Base-by-base conservation (phyloP, 2,888 invertebrate genomes). In the Aricia artaxerxes region DNA sequence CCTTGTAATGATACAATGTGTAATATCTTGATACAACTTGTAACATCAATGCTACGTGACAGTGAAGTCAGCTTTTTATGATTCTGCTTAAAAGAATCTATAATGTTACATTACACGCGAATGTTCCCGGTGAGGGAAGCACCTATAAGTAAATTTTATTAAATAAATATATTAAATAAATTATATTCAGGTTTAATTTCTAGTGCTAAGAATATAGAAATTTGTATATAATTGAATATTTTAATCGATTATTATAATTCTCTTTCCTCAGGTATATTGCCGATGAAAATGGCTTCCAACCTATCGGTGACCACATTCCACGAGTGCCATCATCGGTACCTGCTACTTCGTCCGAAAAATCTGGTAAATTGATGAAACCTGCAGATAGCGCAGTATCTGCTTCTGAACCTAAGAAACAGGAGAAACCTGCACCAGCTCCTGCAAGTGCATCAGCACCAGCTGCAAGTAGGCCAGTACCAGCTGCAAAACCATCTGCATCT, bases 271-370 rank as follows among this genome's bases (percentile, higher is more conserved):
- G 95, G 81, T 97, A 97, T 84, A 95, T 96, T 78, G 97, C 97
- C 82, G 97, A 97, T 86, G 97, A 97, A 88, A 96, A 97, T 85
- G 96, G 96, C 44, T 97, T 96, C 89, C 96, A 95, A 84, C 96
- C 96, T 0, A 91, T 95, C 82, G 97, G 96, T 16, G 95, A 95
- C 83, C 96, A 96, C 85, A 89, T 96, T 80, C 96, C 96, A 1
- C 95, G 85, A 78, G 86, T 85, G 61, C 83, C 86, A 80, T 85
- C 82, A 64, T 81, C 79, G 40, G 77, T 81, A 77, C 35, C 84
- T 38, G 78, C 78, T 35, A 77, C 80, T 38, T 11, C 82, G 31
- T n/a, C 79, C 53, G 53, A 53, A 53, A 49, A 49, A 49, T 31
- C 75, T 38, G 6, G 13, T 35, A 69, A 69, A 69, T 38, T 69